Evolutionary conservation across 2,888 invertebrate genomes (phyloP), one percentile per base, ranked within the genome.

Genomic region (Pantelozetes paolii): DNA sequence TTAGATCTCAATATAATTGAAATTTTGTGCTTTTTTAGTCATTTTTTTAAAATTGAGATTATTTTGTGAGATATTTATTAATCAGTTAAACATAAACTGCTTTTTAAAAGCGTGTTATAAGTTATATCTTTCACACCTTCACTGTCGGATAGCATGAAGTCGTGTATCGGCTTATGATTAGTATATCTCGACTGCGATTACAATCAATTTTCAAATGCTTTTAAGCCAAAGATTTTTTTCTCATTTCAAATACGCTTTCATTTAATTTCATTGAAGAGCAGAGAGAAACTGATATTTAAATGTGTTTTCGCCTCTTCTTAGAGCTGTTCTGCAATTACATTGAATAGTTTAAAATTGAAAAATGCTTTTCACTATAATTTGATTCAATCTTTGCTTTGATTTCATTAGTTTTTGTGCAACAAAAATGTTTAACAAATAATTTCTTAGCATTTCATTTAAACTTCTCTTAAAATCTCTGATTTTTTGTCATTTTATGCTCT

Each of bases 401-500:
- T n/a, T n/a, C n/a, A n/a, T n/a, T n/a, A n/a, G n/a, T n/a, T n/a
- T n/a, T n/a, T n/a, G n/a, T n/a, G n/a, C n/a, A n/a, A n/a, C n/a
- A n/a, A n/a, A n/a, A n/a, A 36, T 36, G 11, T 11, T 36, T 36
- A 8, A 8, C 5, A 36, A 36, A 11, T 11, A 36, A 50, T 50
- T 50, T 50, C 18, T 20, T 11, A 5, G 50, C 50, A 50, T 50
- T 50, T 50, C 18, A 9, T 50, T 50, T 5, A 18, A 6, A 8
- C 36, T 36, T 36, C 36, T 36, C 36, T 36, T 5, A 36, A 18
- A 3, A 18, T 45, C 15, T 45, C 45, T 45, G 45, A 18, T 18
- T 45, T 57, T 57, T 57, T 57, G 57, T 57, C 57, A 57, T 57
- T 57, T 57, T 57, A 57, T 57, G 57, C 57, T 57, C 57, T 57